Conservation (phyloP, 2,113 vertebrate species). For the Scalopus aquaticus region DNA sequence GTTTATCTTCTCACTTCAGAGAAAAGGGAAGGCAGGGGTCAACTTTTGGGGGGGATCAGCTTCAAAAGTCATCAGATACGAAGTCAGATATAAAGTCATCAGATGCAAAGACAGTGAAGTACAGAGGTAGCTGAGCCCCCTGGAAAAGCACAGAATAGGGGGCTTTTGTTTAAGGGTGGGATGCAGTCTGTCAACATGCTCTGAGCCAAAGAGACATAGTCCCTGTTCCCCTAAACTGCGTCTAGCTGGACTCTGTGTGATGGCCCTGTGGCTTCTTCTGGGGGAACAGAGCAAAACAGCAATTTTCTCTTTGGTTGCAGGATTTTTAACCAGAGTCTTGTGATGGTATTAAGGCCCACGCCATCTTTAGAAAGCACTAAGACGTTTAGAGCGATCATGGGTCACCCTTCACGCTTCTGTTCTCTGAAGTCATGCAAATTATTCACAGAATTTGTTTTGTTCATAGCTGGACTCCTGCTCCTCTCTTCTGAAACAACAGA, state of each 20-base stretch:
- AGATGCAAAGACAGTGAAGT: neutral
- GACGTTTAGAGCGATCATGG: neutral
- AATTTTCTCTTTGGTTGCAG: neutral
- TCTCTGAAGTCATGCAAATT: neutral
- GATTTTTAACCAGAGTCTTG: neutral
- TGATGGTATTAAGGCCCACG: rapidly evolving
- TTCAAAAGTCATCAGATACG: too few relatives aligned
- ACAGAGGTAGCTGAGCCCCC: rapidly evolving
- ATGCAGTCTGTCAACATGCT: rapidly evolving
- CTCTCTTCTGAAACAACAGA: constrained; percentile 20
- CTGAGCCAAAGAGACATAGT: rapidly evolving
- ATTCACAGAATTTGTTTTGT: neutral
- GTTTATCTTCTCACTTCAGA: neutral
- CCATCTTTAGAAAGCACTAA: neutral
- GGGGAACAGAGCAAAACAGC: neutral
- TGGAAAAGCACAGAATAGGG: neutral
- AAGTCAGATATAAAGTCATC: too few relatives aligned
- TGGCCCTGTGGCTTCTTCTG: neutral
- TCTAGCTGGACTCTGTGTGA: neutral
- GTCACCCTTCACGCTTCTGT: neutral
- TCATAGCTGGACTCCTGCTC: neutral
- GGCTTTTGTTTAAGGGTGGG: neutral
- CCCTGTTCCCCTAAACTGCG: neutral
- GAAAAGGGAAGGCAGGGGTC: neutral
- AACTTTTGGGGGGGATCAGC: neutral